phyloP scores from a whole-genome alignment of 2,113 vertebrate genomes.

The Pampusana beccarii region DNA sequence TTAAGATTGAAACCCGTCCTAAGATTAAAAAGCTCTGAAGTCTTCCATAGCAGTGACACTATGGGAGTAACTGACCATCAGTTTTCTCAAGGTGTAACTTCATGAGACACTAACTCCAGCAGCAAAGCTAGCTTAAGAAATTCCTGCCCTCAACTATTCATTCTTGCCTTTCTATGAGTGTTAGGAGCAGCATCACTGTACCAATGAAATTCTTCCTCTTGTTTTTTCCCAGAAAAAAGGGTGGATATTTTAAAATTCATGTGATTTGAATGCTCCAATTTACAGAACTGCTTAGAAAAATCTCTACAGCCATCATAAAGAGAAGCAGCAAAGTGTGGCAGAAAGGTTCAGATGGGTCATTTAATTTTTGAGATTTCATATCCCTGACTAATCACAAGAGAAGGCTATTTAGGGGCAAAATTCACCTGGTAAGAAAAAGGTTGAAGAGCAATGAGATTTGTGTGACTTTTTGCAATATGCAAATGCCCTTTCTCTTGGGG shows the following conservation, averaged over 20 bases:
- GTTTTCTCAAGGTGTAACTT: not conserved
- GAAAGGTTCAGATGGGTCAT: fast-evolving
- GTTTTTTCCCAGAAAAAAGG: not conserved
- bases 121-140: not conserved
- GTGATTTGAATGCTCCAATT: not conserved
- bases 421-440: not conserved
- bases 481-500: not conserved
- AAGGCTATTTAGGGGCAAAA: not conserved
- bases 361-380: not conserved
- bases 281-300: not conserved
- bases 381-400: not conserved
- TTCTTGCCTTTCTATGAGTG: not conserved
- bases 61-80: not conserved
- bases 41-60: not conserved
- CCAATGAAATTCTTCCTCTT: not conserved
- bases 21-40: not conserved
- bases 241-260: not conserved
- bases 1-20: not conserved
- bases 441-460: not conserved
- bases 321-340: not conserved
- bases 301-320: not conserved
- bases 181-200: not conserved
- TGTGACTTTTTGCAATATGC: not conserved
- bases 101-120: not conserved
- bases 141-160: not conserved